These are phyloP conservation scores for Cryptoblepharus egeriae DNA, from an alignment of 2,797 vertebrate genomes.

Conservation along the genomic window DNA sequence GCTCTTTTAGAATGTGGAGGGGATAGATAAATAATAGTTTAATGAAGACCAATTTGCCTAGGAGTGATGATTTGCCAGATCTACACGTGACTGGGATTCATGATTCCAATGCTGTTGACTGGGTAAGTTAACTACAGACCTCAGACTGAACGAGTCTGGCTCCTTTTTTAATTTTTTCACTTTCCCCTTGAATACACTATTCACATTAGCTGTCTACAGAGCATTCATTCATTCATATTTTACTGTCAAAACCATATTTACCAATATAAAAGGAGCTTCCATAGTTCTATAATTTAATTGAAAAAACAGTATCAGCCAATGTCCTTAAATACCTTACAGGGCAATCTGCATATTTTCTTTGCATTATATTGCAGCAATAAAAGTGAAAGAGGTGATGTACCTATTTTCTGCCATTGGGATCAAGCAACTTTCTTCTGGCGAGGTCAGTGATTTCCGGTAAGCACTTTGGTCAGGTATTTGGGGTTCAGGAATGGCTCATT, in stretches of 20 bases:
- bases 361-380: neutral
- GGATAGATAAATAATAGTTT: constrained; percentile 33
- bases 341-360: neutral
- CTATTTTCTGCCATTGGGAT: neutral
- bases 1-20: constrained; percentile 32
- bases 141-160: constrained; percentile 28
- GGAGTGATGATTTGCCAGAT: constrained; percentile 19
- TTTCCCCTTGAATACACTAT: constrained; percentile 14
- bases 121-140: constrained; percentile 25
- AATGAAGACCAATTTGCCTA: constrained; percentile 19
- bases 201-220: neutral
- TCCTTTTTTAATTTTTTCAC: constrained; percentile 12
- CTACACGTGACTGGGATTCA: constrained; percentile 18
- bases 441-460: neutral
- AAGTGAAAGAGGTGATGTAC: neutral
- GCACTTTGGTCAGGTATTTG: neutral
- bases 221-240: neutral
- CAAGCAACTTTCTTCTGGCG: neutral
- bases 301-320: neutral
- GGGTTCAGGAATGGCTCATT: neutral
- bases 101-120: constrained; percentile 23
- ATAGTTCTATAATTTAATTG: neutral
- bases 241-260: neutral
- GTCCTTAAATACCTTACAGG: neutral
- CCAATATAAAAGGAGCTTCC: neutral